Base-by-base conservation (phyloP, 2,113 vertebrate species). In the Physeter macrocephalus region DNA sequence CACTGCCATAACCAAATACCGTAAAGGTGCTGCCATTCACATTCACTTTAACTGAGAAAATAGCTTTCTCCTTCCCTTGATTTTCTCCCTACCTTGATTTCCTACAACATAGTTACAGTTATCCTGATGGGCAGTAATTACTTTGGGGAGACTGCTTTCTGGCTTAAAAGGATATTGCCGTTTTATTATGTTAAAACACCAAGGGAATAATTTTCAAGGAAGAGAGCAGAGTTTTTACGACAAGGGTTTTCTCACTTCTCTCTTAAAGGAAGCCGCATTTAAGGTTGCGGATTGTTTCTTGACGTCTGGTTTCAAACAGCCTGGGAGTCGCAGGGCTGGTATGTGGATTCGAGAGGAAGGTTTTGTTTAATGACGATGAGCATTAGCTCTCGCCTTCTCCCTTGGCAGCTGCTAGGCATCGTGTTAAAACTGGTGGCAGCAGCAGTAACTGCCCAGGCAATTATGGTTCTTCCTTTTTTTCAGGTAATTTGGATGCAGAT, bases 181-280 rank as follows among this genome's bases (percentile, higher is more conserved):
- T 71, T 94, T 98, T 95, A 90, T 88, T 89, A 94, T 96, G 86
- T 97, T 36, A 72, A 83, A 92, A 89, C 31, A 52, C 78, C 85
- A 41, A 64, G 72, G 57, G 71, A 90, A 39, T 80, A 34, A 9
- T 59, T 86, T 62, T 49, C 49, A 46, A 84, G 59, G 3, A 81
- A 94, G 69, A 96, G 9, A 94, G 39, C 17, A 43, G 59, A 25
- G 25, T 91, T 92, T 95, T 88, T 67, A 69, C 31, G 64, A 94
- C 25, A 27, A 31, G 11, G 9, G 1, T 21, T 67, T 71, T 74
- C 31, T 52, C 85, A 75, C 52, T 92, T 69, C 8, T 46, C 41
- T 54, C 57, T 80, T 8, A 2, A 88, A 66, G 74, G 59, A 84
- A 92, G 57, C 52, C 41, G 10, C 61, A 36, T 57, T 86, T 88